These are phyloP conservation scores for Pecten maximus DNA, from an alignment of 2,888 invertebrate species.

Conservation along the genomic window DNA sequence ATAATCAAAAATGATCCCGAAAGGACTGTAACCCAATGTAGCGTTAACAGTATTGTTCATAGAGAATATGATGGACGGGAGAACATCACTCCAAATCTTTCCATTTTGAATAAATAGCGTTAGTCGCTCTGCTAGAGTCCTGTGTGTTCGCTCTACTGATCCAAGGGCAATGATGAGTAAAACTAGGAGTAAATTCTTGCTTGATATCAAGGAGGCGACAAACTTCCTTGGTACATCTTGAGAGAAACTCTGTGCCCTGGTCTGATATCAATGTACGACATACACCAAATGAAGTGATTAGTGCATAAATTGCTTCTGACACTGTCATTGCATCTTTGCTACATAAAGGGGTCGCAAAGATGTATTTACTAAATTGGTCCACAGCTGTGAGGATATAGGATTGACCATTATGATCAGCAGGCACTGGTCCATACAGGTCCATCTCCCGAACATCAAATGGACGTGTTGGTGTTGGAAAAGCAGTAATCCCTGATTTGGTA, in stretches of 20 bases:
- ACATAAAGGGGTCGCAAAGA: constrained; percentile 44
- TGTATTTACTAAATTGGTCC: too few species aligned
- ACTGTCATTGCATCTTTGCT: constrained; percentile 54
- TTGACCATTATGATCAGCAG: too few species aligned
- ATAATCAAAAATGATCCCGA: constrained; percentile 40
- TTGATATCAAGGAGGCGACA: constrained; percentile 45
- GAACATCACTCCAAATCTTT: constrained; percentile 13
- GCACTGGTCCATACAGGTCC: too few species aligned
- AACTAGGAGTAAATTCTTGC: constrained; percentile 53
- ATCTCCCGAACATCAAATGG: too few species aligned
- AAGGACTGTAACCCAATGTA: constrained; percentile 45
- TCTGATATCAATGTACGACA: constrained; percentile 53
- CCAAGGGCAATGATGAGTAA: constrained; percentile 43
- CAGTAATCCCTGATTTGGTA: too few species aligned
- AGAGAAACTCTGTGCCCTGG: constrained; percentile 51
- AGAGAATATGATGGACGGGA: constrained; percentile 41
- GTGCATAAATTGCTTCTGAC: constrained; percentile 47
- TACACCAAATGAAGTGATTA: constrained; percentile 50
- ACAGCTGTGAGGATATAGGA: too few species aligned
- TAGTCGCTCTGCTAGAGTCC: constrained; percentile 43
- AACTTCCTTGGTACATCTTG: constrained; percentile 48
- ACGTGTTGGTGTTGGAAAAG: too few species aligned
- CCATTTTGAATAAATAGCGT: constrained; percentile 39
- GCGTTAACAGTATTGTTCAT: constrained; percentile 50
- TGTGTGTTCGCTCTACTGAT: constrained; percentile 46